phyloP scores from a whole-genome alignment of 2,113 vertebrate genomes.

The Ameiurus melas region DNA sequence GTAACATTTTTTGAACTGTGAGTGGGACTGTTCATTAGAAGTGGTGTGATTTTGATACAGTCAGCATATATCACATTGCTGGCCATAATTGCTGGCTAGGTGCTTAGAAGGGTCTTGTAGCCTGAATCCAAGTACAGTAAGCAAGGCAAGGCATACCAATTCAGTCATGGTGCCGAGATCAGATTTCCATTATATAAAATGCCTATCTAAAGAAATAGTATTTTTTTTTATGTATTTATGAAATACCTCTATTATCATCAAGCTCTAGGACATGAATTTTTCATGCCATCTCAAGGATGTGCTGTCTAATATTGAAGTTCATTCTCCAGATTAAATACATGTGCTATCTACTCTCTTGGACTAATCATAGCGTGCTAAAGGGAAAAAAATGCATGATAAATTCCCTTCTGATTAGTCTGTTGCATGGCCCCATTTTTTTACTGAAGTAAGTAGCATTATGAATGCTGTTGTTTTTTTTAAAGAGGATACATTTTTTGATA shows the following conservation, averaged over 20 bases:
- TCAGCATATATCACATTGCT: background rate
- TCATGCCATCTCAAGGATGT: background rate
- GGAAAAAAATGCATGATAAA: background rate
- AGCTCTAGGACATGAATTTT: background rate
- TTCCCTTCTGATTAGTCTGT: background rate
- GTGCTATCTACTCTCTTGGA: background rate
- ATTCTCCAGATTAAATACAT: background rate
- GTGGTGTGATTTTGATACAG: conserved; percentile 21
- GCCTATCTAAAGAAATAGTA: background rate
- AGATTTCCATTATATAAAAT: background rate
- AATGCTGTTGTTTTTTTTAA: background rate
- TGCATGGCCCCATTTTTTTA: background rate
- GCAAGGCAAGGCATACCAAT: background rate
- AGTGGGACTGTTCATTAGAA: conserved; percentile 27
- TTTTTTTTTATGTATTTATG: background rate
- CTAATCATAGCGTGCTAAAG: background rate
- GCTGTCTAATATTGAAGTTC: background rate
- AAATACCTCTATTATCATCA: background rate
- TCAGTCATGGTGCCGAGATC: background rate
- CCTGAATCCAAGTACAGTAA: background rate
- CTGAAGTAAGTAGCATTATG: background rate
- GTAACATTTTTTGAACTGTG: conserved; percentile 59
- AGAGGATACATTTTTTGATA: background rate
- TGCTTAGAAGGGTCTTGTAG: background rate
- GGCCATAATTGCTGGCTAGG: conserved; percentile 6